Evolutionary conservation across 2,113 vertebrate species (phyloP).

Genomic region (Macrotis lagotis): DNA sequence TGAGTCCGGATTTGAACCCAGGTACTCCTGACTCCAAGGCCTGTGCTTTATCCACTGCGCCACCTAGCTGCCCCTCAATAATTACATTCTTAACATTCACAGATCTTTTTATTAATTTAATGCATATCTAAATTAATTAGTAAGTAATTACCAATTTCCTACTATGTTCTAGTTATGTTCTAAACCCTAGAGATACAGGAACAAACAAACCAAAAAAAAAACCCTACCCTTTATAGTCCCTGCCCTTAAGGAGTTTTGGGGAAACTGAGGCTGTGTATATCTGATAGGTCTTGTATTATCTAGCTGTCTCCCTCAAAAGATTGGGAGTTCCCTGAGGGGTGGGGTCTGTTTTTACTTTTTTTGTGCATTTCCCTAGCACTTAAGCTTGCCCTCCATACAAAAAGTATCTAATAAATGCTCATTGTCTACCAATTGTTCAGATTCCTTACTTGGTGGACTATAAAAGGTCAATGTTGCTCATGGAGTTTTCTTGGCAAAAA

Average conservation of each 20-base stretch:
- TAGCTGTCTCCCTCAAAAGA: too few relatives aligned
- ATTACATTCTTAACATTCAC: background rate
- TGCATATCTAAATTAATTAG: background rate
- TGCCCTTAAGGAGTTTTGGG: background rate
- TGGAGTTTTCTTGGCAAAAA: background rate
- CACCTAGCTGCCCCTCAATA: too few relatives aligned
- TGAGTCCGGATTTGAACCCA: too few relatives aligned
- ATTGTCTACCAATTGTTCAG: background rate
- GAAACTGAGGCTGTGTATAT: background rate
- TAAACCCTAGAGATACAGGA: background rate
- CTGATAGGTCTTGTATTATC: background rate
- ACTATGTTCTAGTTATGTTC: background rate
- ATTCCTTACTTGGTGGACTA: background rate
- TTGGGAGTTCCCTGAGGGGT: background rate
- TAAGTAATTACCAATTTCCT: background rate
- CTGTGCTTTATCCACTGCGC: too few relatives aligned
- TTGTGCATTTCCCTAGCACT: background rate
- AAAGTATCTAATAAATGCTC: background rate
- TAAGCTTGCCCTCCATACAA: background rate
- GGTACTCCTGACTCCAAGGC: too few relatives aligned
- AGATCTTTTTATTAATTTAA: background rate
- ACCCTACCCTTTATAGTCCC: background rate
- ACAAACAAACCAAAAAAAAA: background rate
- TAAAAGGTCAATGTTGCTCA: background rate
- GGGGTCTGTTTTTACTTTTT: background rate